phyloP scores from a whole-genome alignment of 2,888 invertebrate species.

The Acanthosoma haemorrhoidale region DNA sequence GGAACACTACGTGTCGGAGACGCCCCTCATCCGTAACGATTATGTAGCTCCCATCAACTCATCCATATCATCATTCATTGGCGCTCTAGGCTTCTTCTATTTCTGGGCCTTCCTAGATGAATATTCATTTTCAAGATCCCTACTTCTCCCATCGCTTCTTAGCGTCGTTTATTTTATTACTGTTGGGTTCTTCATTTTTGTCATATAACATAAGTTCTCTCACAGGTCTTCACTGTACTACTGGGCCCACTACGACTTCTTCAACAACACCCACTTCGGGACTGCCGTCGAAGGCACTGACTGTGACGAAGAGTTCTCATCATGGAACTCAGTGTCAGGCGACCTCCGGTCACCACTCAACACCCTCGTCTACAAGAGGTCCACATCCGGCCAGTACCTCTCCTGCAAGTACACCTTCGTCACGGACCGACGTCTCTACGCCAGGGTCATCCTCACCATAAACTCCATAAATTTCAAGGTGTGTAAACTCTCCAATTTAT shows the following conservation, averaged over 20 bases:
- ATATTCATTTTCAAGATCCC: too few species aligned
- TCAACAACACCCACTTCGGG: conserved; percentile 82
- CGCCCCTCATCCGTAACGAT: too few species aligned
- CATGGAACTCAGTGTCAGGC: conserved; percentile 74
- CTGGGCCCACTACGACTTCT: conserved; percentile 92
- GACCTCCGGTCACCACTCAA: conserved; percentile 76
- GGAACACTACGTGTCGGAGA: too few species aligned
- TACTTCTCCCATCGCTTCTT: too few species aligned
- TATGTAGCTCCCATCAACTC: too few species aligned
- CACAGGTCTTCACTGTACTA: conserved; percentile 82
- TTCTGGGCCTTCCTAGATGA: too few species aligned
- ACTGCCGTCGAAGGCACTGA: conserved; percentile 73
- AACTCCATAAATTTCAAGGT: conserved; percentile 76
- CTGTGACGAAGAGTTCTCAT: conserved; percentile 82
- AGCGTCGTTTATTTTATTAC: too few species aligned
- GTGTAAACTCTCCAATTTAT: conserved; percentile 26
- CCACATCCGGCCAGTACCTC: conserved; percentile 52
- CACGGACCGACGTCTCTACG: conserved; percentile 73
- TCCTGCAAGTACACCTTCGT: conserved; percentile 78
- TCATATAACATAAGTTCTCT: too few species aligned
- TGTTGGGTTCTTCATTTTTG: too few species aligned
- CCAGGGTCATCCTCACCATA: conserved; percentile 71
- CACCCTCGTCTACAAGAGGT: conserved; percentile 75
- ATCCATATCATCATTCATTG: too few species aligned
- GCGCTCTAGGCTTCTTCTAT: too few species aligned